phyloP scores from a whole-genome alignment of 1,140 invertebrate genomes.

The Rhizoglyphus robini region DNA sequence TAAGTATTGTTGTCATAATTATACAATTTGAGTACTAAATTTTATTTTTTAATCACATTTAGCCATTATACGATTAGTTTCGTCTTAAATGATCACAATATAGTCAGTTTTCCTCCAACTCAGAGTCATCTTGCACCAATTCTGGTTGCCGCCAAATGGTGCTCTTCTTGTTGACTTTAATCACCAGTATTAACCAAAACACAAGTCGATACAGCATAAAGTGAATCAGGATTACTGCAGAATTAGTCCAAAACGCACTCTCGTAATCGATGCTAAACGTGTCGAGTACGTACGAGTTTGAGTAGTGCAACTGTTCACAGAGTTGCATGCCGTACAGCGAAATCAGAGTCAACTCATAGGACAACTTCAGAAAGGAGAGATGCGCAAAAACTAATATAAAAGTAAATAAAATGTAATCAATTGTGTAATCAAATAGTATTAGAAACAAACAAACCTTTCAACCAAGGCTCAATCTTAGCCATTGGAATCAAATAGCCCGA shows the following conservation, averaged over 20 bases:
- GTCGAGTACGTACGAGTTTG: background rate
- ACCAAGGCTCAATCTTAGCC: background rate
- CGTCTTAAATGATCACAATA: no score
- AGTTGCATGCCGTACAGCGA: background rate
- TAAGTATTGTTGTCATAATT: no score
- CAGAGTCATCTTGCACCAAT: no score
- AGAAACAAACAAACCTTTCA: background rate
- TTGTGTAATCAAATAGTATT: background rate
- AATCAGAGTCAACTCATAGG: background rate
- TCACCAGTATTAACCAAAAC: slow-evolving; percentile 3
- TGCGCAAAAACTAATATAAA: no score
- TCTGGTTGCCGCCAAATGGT: no score
- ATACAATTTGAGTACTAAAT: no score
- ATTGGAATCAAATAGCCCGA: background rate
- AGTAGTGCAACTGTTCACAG: background rate
- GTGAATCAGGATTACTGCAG: background rate
- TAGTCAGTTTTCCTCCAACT: no score
- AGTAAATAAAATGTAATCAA: background rate
- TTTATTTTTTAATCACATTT: no score
- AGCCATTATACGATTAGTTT: no score
- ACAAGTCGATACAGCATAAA: background rate
- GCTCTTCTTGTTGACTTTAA: no score
- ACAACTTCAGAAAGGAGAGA: background rate
- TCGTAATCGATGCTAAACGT: background rate
- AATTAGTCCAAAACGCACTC: background rate